These are phyloP conservation scores for Equus przewalskii DNA, from an alignment of 2,113 vertebrate genomes.

Conservation along the genomic window DNA sequence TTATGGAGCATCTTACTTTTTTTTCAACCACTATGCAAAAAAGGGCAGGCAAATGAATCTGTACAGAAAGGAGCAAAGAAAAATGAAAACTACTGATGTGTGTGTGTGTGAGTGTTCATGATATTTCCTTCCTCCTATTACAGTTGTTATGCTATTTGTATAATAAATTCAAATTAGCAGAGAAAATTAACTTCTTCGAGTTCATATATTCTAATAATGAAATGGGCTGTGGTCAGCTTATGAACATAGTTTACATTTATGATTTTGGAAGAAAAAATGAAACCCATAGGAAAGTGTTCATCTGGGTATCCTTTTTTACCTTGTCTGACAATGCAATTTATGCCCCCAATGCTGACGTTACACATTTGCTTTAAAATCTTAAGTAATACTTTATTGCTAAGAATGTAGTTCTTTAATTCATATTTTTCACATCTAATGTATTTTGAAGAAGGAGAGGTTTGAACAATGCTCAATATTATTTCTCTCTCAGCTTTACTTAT, in stretches of 20 bases:
- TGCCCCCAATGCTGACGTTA: not conserved
- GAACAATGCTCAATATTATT: not conserved
- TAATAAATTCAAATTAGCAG: slow-evolving; percentile 36
- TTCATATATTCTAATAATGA: slow-evolving; percentile 24
- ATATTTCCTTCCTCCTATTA: not conserved
- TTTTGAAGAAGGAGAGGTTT: not conserved
- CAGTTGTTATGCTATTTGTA: not conserved
- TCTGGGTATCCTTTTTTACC: not conserved
- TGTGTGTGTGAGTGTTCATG: not conserved
- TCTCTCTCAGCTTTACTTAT: slow-evolving; percentile 39
- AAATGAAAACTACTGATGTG: not conserved
- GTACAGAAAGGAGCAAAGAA: not conserved
- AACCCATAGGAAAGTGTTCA: slow-evolving; percentile 42
- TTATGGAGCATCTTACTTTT: not conserved
- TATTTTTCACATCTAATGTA: not conserved
- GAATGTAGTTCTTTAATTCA: not conserved
- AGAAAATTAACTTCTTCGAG: slow-evolving; percentile 22
- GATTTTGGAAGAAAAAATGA: slow-evolving; percentile 65
- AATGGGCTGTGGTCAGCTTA: not conserved
- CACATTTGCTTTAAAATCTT: slow-evolving; percentile 46
- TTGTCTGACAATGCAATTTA: slow-evolving; percentile 12
- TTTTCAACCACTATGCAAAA: not conserved
- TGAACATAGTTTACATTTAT: slow-evolving; percentile 48
- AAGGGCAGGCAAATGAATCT: not conserved
- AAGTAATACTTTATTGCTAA: not conserved